Evolutionary conservation across 2,797 vertebrate species (phyloP).

Genomic region (Amazona ochrocephala): DNA sequence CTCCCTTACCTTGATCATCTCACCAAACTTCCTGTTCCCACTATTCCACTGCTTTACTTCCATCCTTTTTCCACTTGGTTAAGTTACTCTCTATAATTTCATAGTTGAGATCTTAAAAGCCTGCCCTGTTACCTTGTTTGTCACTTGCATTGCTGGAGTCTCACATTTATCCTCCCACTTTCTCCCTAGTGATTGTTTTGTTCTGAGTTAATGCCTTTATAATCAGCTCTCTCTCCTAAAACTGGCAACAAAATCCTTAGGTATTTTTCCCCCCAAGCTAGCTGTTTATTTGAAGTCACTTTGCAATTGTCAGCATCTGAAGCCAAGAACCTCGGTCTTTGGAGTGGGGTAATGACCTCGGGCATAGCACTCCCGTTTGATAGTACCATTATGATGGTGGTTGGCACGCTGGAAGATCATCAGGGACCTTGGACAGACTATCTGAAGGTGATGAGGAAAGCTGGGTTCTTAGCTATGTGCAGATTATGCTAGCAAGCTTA

Average conservation of each 20-base stretch:
- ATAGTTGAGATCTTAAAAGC: not conserved
- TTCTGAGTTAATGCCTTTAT: not conserved
- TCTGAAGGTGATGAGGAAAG: not conserved
- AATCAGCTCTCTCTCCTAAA: not conserved
- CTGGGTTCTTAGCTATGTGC: not conserved
- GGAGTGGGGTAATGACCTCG: too few relatives aligned
- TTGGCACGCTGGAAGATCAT: not conserved
- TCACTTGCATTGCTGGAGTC: not conserved
- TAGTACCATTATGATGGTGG: not conserved
- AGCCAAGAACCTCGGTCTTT: not conserved
- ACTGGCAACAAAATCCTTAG: not conserved
- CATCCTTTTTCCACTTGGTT: not conserved
- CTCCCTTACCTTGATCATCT: not conserved
- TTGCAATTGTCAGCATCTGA: not conserved
- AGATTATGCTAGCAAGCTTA: not conserved
- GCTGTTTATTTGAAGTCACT: not conserved
- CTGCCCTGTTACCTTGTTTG: not conserved
- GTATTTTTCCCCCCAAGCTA: not conserved
- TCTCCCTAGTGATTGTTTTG: slow-evolving; percentile 1
- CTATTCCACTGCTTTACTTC: not conserved
- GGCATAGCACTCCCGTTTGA: not conserved
- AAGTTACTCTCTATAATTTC: not conserved
- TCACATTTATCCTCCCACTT: not conserved
- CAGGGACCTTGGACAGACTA: not conserved
- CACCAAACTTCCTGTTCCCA: not conserved